Conservation (phyloP, 2,113 vertebrate species). For the Galbula dea region DNA sequence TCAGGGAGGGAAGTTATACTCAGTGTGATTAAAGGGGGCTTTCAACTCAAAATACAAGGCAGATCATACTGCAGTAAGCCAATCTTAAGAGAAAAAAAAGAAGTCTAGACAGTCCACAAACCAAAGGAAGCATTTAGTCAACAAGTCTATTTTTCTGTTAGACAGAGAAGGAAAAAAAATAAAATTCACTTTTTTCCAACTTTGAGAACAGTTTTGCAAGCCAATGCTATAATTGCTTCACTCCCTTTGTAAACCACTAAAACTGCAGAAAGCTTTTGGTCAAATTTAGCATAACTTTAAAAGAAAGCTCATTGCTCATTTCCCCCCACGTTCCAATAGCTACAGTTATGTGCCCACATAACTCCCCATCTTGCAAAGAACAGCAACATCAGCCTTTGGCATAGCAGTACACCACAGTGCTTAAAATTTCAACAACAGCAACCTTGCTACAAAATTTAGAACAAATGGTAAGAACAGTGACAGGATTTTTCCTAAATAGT, state of each 20-base stretch:
- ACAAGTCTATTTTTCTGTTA: background rate
- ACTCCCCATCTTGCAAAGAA: background rate
- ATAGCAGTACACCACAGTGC: accelerated
- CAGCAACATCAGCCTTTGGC: background rate
- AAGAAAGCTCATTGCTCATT: background rate
- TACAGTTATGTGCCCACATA: background rate
- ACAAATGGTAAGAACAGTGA: background rate
- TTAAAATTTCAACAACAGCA: background rate
- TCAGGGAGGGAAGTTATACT: background rate
- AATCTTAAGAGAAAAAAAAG: background rate
- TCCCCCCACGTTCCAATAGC: background rate
- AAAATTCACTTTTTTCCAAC: background rate
- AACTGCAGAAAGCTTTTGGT: background rate
- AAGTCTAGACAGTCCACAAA: background rate
- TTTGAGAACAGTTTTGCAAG: background rate
- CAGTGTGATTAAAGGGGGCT: background rate
- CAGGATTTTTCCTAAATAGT: background rate
- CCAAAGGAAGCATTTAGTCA: background rate
- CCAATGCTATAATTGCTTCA: background rate
- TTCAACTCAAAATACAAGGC: background rate
- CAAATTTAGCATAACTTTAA: background rate
- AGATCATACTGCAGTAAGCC: background rate
- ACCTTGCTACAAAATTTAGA: background rate
- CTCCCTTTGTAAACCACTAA: background rate
- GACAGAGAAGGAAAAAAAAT: background rate